phyloP scores from a whole-genome alignment of 2,888 invertebrate species.

The Leucophenga maculata region DNA sequence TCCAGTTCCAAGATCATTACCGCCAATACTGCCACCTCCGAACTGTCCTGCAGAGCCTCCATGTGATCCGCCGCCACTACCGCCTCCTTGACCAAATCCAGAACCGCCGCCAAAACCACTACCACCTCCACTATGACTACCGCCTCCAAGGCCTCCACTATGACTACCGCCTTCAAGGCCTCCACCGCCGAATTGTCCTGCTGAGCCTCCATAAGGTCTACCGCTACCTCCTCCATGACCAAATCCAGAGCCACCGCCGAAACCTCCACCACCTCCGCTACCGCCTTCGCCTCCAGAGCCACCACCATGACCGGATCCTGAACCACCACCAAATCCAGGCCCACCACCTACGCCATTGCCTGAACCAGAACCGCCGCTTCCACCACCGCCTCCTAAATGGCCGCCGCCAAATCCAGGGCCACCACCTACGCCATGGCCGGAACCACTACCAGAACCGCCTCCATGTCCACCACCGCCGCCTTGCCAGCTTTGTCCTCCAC shows the following conservation, averaged over 20 bases:
- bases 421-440: not conserved
- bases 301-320: not conserved
- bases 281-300: constrained; percentile 1
- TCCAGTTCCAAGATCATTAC: not conserved
- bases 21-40: not conserved
- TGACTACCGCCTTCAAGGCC: no score
- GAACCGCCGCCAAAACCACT: not conserved
- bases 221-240: not conserved
- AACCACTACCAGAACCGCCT: constrained; percentile 11
- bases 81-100: not conserved
- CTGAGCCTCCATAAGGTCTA: no score
- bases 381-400: constrained; percentile 3
- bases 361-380: no score
- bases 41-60: not conserved
- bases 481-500: not conserved
- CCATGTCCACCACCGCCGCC: not conserved
- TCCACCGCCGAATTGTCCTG: not conserved
- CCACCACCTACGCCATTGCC: not conserved
- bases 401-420: constrained; percentile 12
- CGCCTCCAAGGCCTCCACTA: not conserved
- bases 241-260: no score
- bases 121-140: not conserved
- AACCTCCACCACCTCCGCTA: not conserved
- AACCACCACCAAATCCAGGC: not conserved
- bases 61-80: not conserved